Percentiles rank a stretch among this genome's conserved stretches.
These are phyloP conservation scores for Hydraecia micacea DNA, from an alignment of 2,888 invertebrate species.

Conservation along the genomic window DNA sequence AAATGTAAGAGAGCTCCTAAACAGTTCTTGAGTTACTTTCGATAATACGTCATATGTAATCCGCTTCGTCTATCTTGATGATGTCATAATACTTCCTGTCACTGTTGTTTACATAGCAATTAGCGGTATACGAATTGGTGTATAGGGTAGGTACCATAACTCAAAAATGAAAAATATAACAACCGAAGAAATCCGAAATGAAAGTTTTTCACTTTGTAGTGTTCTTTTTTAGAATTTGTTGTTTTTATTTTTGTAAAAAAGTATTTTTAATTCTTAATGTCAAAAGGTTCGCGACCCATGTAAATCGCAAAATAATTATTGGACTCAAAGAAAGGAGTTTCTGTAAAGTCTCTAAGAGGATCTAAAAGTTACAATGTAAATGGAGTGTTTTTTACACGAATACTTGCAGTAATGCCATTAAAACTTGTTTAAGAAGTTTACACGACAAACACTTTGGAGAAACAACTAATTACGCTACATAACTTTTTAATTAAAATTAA, in stretches of 20 bases:
- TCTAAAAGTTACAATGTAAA: constrained; percentile 63
- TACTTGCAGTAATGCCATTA: constrained; percentile 56
- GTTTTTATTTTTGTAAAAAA: not conserved
- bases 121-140: no score
- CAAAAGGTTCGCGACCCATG: constrained; percentile 28
- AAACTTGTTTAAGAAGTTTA: constrained; percentile 50
- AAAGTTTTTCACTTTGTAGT: not conserved
- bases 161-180: not conserved
- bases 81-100: no score
- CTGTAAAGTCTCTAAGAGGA: constrained; percentile 57
- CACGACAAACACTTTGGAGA: constrained; percentile 35
- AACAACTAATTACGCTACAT: constrained; percentile 37
- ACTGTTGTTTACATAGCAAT: no score
- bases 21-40: no score
- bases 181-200: not conserved
- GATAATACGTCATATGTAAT: no score
- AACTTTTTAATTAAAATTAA: constrained; percentile 42
- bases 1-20: no score
- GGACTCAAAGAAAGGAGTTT: constrained; percentile 51
- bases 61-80: no score
- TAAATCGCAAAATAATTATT: constrained; percentile 62
- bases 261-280: constrained; percentile 29
- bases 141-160: no score
- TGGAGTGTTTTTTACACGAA: constrained; percentile 51
- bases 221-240: not conserved